Evolutionary conservation across 2,888 invertebrate species (phyloP).

Genomic region (Laothoe populi): DNA sequence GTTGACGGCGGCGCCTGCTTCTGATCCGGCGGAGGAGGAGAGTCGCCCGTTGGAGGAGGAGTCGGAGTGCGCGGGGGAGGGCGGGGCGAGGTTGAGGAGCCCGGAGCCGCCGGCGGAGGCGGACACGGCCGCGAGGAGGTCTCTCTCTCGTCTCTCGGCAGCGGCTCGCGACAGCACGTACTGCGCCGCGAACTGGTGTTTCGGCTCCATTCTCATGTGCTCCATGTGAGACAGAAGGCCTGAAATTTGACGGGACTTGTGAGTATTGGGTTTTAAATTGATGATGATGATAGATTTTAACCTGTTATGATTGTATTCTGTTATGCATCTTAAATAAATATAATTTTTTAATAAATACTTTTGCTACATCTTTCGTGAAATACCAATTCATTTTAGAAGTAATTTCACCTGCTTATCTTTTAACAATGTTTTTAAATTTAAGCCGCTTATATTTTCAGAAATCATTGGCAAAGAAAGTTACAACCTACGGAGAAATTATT

Average conservation of each 20-base stretch:
- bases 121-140: slow-evolving; percentile 88
- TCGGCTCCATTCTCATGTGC: slow-evolving; percentile 98
- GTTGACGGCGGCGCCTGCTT: slow-evolving; percentile 87
- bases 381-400: no score
- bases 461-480: no score
- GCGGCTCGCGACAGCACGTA: slow-evolving; percentile 96
- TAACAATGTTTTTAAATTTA: no score
- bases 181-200: slow-evolving; percentile 97
- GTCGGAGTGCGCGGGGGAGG: slow-evolving; percentile 94
- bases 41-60: slow-evolving; percentile 93
- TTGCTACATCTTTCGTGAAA: no score
- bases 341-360: no score
- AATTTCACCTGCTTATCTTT: no score
- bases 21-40: slow-evolving; percentile 92
- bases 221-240: slow-evolving; percentile 97
- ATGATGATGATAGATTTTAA: no score
- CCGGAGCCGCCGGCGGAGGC: slow-evolving; percentile 87
- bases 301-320: no score
- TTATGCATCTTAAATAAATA: no score
- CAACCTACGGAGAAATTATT: no score
- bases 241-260: slow-evolving; percentile 65
- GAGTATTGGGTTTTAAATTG: background rate
- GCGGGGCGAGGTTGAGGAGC: slow-evolving; percentile 89
- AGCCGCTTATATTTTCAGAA: no score
- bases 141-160: slow-evolving; percentile 94